Evolutionary conservation across 2,888 invertebrate species (phyloP).

Genomic region (Tachina lurida): DNA sequence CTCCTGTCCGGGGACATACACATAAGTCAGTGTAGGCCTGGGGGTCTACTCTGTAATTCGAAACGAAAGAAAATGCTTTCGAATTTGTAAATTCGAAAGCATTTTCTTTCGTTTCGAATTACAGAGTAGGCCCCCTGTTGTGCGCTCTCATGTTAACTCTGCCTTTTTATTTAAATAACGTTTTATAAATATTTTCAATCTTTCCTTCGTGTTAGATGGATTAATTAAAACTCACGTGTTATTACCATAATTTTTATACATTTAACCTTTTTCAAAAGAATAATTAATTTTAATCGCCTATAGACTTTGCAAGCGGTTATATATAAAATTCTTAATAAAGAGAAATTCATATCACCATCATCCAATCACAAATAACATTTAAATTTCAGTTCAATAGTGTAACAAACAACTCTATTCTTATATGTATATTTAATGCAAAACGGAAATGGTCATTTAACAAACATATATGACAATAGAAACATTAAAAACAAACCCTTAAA

Average conservation of each 20-base stretch:
- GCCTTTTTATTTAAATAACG: background rate
- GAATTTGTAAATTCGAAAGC: too few relatives aligned
- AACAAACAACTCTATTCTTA: conserved; percentile 59
- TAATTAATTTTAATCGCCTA: background rate
- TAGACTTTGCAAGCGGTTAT: conserved; percentile 5
- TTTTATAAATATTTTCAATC: conserved; percentile 31
- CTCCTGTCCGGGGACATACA: too few relatives aligned
- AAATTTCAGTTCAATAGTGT: conserved; percentile 61
- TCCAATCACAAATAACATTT: conserved; percentile 52
- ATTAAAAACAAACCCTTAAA: conserved; percentile 29
- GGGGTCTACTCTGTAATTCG: too few relatives aligned
- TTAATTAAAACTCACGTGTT: conserved; percentile 23
- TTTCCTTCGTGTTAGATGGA: background rate
- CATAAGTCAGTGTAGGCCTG: too few relatives aligned
- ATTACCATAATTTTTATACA: conserved; percentile 4
- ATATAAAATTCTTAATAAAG: background rate
- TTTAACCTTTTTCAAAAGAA: conserved; percentile 15
- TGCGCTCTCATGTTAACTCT: background rate
- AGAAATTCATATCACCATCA: conserved; percentile 41
- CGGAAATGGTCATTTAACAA: conserved; percentile 84
- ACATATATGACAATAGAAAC: conserved; percentile 71
- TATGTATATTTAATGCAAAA: conserved; percentile 73
- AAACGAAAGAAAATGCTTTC: too few relatives aligned
- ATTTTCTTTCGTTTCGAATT: too few relatives aligned
- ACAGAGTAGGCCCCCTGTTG: too few relatives aligned